phyloP scores from a whole-genome alignment of 1,140 invertebrate species.

The Cyphomyrmex costatus region DNA sequence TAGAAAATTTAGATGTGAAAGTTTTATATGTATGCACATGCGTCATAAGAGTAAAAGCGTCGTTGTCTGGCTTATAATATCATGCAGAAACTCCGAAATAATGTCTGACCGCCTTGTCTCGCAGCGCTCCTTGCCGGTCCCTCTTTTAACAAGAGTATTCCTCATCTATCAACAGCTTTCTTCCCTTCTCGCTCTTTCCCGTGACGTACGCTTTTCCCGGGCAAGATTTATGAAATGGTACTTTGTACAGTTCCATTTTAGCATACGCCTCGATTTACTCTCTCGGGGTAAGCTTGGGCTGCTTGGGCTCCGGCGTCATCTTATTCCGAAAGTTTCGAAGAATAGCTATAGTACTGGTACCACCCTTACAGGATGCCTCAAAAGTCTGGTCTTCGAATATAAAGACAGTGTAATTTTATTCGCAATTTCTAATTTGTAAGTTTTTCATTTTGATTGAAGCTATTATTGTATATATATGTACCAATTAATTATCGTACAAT shows the following conservation, averaged over 20 bases:
- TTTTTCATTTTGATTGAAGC: not conserved
- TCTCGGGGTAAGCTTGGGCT: constrained; percentile 64
- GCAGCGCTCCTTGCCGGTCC: constrained; percentile 20
- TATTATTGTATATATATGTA: not conserved
- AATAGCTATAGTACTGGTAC: constrained; percentile 46
- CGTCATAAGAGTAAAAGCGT: constrained; percentile 31
- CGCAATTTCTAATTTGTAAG: not conserved
- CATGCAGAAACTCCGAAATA: constrained; percentile 76
- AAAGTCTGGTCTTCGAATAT: constrained; percentile 7
- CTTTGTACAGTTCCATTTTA: constrained; percentile 84
- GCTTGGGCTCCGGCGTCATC: constrained; percentile 73
- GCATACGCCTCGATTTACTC: constrained; percentile 79
- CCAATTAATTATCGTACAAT: not conserved
- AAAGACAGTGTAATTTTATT: constrained; percentile 2
- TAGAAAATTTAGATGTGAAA: constrained; percentile 33
- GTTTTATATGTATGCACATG: constrained; percentile 43
- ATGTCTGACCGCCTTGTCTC: constrained; percentile 64
- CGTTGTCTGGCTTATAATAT: constrained; percentile 74
- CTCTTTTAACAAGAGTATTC: constrained; percentile 69
- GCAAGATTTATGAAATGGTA: constrained; percentile 84
- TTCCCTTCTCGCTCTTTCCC: constrained; percentile 73
- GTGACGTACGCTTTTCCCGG: constrained; percentile 77
- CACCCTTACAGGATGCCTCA: constrained; percentile 22
- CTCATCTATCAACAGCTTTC: constrained; percentile 84
- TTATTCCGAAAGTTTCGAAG: constrained; percentile 80